A percentile compares a stretch with the other conserved stretches of the same genome.
Conservation (phyloP, 2,113 vertebrate species). For the Hydrolagus affinis region DNA sequence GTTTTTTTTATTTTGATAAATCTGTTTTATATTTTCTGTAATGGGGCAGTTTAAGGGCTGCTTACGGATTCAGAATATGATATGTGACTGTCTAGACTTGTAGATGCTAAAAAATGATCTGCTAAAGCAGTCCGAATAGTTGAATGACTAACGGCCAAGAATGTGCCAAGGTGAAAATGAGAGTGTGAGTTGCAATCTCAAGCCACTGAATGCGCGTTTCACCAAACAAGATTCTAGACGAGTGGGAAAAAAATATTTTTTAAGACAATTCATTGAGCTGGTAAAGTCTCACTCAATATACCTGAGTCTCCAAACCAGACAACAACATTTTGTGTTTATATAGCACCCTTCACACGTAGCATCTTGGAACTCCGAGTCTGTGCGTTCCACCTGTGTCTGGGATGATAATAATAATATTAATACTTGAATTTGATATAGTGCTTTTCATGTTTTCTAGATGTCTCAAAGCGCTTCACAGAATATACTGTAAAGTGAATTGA, state of each 20-base stretch:
- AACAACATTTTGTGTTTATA: too few species aligned
- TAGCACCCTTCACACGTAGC: too few species aligned
- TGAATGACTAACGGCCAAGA: neutral
- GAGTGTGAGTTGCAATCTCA: neutral
- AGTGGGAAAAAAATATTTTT: neutral
- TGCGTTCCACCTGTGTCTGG: too few species aligned
- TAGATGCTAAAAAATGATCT: neutral
- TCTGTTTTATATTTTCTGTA: neutral
- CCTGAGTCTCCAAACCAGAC: too few species aligned
- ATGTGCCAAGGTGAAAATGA: neutral
- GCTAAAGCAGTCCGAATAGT: neutral
- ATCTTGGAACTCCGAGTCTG: too few species aligned
- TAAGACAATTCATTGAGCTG: neutral
- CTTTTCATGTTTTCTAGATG: too few species aligned
- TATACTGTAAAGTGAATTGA: too few species aligned
- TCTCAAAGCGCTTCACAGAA: too few species aligned
- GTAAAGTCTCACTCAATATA: too few species aligned
- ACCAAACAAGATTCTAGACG: neutral
- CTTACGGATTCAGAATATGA: neutral
- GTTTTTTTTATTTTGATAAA: slow-evolving; percentile 16
- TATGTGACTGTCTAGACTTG: slow-evolving; percentile 22
- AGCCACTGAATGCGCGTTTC: neutral
- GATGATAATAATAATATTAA: too few species aligned
- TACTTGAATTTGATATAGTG: too few species aligned
- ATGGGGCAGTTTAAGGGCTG: neutral